Base-by-base conservation (phyloP, 2,888 invertebrate species). In the Athetis lepigone region DNA sequence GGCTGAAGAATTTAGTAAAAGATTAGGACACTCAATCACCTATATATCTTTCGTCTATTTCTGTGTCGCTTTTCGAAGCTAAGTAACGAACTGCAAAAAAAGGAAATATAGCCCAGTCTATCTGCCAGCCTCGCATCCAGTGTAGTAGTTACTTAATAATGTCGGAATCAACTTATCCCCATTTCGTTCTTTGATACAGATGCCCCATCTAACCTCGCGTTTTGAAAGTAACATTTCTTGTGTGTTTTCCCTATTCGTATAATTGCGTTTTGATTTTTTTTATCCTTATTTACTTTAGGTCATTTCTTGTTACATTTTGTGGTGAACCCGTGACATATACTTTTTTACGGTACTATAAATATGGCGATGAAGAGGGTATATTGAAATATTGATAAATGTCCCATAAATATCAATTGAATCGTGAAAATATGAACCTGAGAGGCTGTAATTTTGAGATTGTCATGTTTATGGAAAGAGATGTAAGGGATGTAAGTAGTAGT, bases 171-270 rank as follows among this genome's bases (percentile, higher is more conserved):
- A 83, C 77, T 85, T 85, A 85, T 66, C 80, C 66, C 62, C 68
- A 75, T 83, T 69, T 60, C 63, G 62, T 72, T 70, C 82, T 84
- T 84, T 82, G 82, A 83, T 81, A 81, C 79, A 80, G 82, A 82
- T 76, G 83, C 70, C 70, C 81, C 80, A 80, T 83, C 80, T 76
- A 73, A 79, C 79, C 80, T 79, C 79, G 72, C 62, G 69, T 80
- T 80, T 67, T 61, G 59, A 63, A 65, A 60, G 58, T 62, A 70
- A 75, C 79, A 76, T 77, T 75, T 69, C 50, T 68, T 66, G 58
- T 65, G 61, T 71, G 33, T 33, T 33, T 77, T 60, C 51, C 64
- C 39, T 69, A 76, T 64, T 68, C 57, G 59, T 55, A 72, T 82
- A 86, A 85, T 84, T 78, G 70, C 54, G 70, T 86, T 84, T 76